Evolutionary conservation across 2,888 invertebrate genomes (phyloP), one percentile per base, ranked within the genome.

Genomic region (Callyntrura guangdongensis): DNA sequence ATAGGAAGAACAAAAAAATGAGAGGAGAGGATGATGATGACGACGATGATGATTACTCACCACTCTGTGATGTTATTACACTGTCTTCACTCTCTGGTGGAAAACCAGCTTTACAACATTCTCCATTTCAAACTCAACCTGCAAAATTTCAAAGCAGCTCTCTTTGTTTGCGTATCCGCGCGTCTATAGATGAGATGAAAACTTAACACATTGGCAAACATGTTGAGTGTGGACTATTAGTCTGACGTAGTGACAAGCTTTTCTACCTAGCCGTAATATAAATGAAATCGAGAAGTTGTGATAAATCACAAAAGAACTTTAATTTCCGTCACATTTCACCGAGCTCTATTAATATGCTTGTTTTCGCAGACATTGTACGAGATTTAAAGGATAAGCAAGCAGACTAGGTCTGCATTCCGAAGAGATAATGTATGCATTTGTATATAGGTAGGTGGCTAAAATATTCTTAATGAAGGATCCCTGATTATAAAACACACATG

Each of bases 261-360:
- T 67, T 49, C 17, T 85, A 59, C 20, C 25, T 59, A 86, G 17
- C 22, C 69, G 56, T 81, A 81, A 87, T 69, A 81, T 81, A 79
- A 87, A 81, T 81, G 64, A 82, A 82, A 88, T 72, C 72, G 82
- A 88, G 82, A 88, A 22, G 59, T 72, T 88, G n/a, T 45, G 82
- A 88, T 88, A 59, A 72, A 88, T 88, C 82, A 82, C 88, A 79
- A 0, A 27, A 56, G 36, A 72, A 53, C 82, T 69, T 87, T 67
- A 87, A 87, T 79, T 88, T 88, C 82, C 82, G 72, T 88, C 87
- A 87, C 87, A 87, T 72, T 81, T 82, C 87, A 87, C 59, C 49
- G 49, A 49, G 45, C 4, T 74, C 72, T n/a, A 36, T 69, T 69
- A 27, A 69, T 72, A 45, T 1, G 45, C 61, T 56, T 61, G 20